Evolutionary conservation across 2,888 invertebrate genomes (phyloP), one percentile per base, ranked within the genome.

Genomic region (Rhynchonema sp.): DNA sequence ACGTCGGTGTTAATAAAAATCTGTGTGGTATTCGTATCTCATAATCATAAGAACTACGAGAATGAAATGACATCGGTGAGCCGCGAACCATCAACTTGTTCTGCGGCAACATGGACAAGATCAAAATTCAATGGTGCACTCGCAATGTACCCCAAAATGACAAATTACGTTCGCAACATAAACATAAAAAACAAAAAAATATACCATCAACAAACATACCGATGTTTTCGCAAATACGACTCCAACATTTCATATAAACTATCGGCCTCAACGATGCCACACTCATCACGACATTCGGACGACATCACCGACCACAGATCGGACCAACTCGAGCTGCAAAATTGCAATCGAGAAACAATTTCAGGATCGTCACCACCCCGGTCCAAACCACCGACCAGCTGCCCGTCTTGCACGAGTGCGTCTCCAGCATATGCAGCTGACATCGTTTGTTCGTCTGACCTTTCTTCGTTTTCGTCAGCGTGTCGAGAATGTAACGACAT

Each of bases 161-260:
- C n/a, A n/a, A n/a, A n/a, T n/a, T n/a, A n/a, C n/a, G n/a, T n/a
- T n/a, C n/a, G n/a, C n/a, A n/a, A n/a, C n/a, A n/a, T n/a, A n/a
- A n/a, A n/a, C n/a, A n/a, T n/a, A n/a, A n/a, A n/a, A n/a, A n/a
- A n/a, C n/a, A n/a, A n/a, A n/a, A n/a, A n/a, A n/a, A n/a, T n/a
- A n/a, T n/a, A n/a, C n/a, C n/a, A n/a, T n/a, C n/a, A 61, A 28
- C 60, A 64, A 56, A 61, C 57, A 23, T 60, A 57, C 78, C 88
- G 82, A 74, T 91, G 90, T 77, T 91, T 91, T 67, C 86, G 82
- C 62, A 91, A 80, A 76, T 91, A 91, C 66, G 84, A 85, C 71
- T 90, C 88, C 49, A 91, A 79, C 23, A 89, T 89, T 63, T 84
- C 83, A 69, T 87, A 83, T 63, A 91, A 78, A 65, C 84, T 84